Evolutionary conservation across 2,888 invertebrate species (phyloP), one percentile per base, ranked within the genome.

Genomic region (Scelioninae gen. 1): DNA sequence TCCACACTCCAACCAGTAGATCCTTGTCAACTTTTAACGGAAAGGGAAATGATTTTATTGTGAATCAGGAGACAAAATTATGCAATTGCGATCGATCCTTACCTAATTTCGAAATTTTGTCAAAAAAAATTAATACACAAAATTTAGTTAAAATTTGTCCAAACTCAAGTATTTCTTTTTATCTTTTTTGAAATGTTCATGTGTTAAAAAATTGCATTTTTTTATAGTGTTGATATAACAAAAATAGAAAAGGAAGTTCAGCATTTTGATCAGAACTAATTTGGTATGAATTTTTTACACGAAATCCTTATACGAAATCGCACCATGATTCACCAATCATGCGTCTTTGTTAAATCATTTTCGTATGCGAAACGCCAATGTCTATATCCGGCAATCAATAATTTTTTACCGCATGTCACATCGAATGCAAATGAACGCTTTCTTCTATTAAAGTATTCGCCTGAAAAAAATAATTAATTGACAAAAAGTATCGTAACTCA

Each of bases 261-360:
- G n/a, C n/a, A 23, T 34, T 34, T 34, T 34, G 34, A 1, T 34
- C 34, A 34, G 34, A 7, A 1, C 10, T 34, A 34, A 23, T 23
- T 23, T 23, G 23, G 23, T 23, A 23, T 23, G 23, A 23, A 23
- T 23, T 23, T 23, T 23, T 23, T 23, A 5, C 5, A 43, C 5
- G 4, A 49, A 29, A 23, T 49, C 29, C 49, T 3, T 29, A 7
- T 49, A 29, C 9, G 23, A 13, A 47, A 0, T 47, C 23, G 10
- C 15, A 2, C 45, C 6, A 15, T 47, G 45, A 47, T 15, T 62
- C 62, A 45, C 29, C 8, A 16, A 45, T 45, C n/a, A 31, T 63
- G n/a, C n/a, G 34, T 23, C 49, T 65, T 65, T 51, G 51, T 65
- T 13, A 10, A 5, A n/a, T 51, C 16, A 38, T 51, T 65, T 65